Conservation (phyloP, 2,113 vertebrate genomes). For the Corapipo altera region DNA sequence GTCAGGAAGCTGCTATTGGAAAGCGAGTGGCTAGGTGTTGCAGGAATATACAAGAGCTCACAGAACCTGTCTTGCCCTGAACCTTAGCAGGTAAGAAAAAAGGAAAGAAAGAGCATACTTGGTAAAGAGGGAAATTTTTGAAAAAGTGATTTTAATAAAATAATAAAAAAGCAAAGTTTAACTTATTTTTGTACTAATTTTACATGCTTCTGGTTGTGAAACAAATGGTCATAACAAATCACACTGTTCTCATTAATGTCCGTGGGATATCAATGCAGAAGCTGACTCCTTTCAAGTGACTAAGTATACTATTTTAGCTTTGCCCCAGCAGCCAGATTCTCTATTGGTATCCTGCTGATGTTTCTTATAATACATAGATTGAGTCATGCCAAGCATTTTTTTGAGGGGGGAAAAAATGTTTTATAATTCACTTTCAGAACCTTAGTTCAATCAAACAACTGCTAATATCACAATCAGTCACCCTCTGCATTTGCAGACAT, state of each 20-base stretch:
- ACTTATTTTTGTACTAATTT: slow-evolving; percentile 33
- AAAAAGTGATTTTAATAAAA: background rate
- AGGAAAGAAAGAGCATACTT: background rate
- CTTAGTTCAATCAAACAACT: background rate
- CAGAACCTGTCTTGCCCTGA: background rate
- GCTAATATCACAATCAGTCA: background rate
- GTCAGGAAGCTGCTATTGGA: background rate
- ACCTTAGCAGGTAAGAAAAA: background rate
- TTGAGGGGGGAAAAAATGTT: background rate
- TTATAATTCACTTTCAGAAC: slow-evolving; percentile 20
- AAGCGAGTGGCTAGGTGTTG: background rate
- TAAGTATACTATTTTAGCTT: slow-evolving; percentile 59
- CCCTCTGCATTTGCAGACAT: background rate
- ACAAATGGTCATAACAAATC: slow-evolving; percentile 41
- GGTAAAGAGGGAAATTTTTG: background rate
- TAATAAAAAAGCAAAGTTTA: background rate
- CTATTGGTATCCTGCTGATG: slow-evolving; percentile 35
- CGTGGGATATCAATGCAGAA: slow-evolving; percentile 51
- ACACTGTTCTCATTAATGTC: slow-evolving; percentile 34
- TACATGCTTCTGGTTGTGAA: slow-evolving; percentile 21
- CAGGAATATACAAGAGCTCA: background rate
- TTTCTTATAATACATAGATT: slow-evolving; percentile 45
- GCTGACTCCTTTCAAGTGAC: slow-evolving; percentile 52
- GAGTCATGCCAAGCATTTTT: slow-evolving; percentile 13
- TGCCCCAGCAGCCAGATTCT: slow-evolving; percentile 42